These are phyloP conservation scores for Netelia melanura DNA, from an alignment of 2,888 invertebrate genomes.

Conservation along the genomic window DNA sequence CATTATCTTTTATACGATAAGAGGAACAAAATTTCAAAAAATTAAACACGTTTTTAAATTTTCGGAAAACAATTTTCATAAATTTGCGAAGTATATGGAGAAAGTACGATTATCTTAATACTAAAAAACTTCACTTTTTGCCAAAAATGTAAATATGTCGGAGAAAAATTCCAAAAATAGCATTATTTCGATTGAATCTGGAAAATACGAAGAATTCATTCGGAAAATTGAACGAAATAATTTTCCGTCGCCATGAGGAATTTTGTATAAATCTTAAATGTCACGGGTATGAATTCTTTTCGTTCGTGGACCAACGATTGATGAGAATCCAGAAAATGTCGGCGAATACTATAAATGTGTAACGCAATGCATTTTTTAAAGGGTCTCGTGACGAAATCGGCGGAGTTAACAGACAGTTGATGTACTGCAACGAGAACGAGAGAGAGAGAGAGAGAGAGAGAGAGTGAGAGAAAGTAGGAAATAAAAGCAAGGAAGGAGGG, in stretches of 20 bases:
- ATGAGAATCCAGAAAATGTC: neutral
- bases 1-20: too few relatives aligned
- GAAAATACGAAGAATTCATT: too few relatives aligned
- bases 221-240: too few relatives aligned
- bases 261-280: neutral
- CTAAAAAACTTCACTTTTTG: too few relatives aligned
- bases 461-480: conserved; percentile 30
- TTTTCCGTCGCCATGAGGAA: neutral
- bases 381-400: conserved; percentile 4
- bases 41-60: too few relatives aligned
- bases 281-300: neutral
- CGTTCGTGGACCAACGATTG: neutral
- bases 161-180: too few relatives aligned
- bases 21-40: too few relatives aligned
- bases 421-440: conserved; percentile 12
- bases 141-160: too few relatives aligned
- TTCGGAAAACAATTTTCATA: too few relatives aligned
- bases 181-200: too few relatives aligned
- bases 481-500: conserved; percentile 54
- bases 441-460: conserved; percentile 59
- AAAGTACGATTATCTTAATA: too few relatives aligned
- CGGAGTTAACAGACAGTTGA: conserved; percentile 1
- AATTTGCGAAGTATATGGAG: too few relatives aligned
- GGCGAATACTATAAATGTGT: neutral
- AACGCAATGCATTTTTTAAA: conserved; percentile 16